Base-by-base conservation (phyloP, 2,797 vertebrate genomes). In the Morus bassanus region DNA sequence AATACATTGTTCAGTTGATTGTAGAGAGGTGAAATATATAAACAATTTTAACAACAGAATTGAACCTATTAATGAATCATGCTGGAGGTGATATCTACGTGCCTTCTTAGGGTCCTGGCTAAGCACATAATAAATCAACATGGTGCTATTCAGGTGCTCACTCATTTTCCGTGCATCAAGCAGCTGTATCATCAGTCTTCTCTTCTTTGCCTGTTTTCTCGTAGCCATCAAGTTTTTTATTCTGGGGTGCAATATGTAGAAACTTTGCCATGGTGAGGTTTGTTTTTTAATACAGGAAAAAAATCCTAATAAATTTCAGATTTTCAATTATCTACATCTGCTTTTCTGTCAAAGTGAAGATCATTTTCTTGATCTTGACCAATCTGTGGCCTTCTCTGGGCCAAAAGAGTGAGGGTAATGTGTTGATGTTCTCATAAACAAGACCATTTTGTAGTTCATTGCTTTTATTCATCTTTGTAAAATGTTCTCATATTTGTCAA, bases 31-130 rank as follows among this genome's bases (percentile, higher is more conserved):
- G 90, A 93, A 95, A 95, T 81, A 70, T 57, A 43, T 82, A 88
- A 96, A 88, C 83, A 93, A 59, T 73, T 87, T 33, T 70, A 93
- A 70, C 74, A 88, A 13, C 50, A 72, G 85, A 91, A 82, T 91
- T 96, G 96, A 96, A 93, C 33, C 27, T 96, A 3, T 82, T 95
- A 95, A 78, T 95, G 89, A 95, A 69, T 83, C 27, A 3, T 41
- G 46, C 93, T 93, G 91, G 87, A 97, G 93, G 70, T 81, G 35
- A 59, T 87, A 37, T 25, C 48, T 92, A 8, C 0, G 1, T 68
- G 89, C 78, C 94, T 23, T 68, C 69, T 56, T 79, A 67, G 56
- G 72, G 79, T 70, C 85, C 45, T 6, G 7, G 67, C 78, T 93
- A 7, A 48, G 1, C 91, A 37, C 37, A 18, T 51, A 60, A 60